Evolutionary conservation across 2,113 vertebrate species (phyloP), one percentile per base, ranked within the genome.

Genomic region (Australoheros scitulus): DNA sequence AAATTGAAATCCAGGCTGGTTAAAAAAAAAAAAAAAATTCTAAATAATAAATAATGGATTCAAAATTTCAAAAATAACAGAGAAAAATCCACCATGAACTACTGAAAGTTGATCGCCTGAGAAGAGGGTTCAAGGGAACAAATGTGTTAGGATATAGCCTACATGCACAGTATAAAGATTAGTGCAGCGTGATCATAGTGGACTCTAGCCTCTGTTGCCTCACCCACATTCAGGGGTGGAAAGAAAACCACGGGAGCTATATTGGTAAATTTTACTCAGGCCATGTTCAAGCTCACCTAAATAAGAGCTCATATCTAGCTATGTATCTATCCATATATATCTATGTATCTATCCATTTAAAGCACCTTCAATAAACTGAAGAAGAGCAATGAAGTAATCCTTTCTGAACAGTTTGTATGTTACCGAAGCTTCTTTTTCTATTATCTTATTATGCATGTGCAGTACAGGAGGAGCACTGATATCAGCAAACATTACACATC

Each of bases 161-260:
- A 72, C 18, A 32, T 55, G 26, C 17, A 55, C 26, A 72, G 34
- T 82, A 64, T 24, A 61, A 58, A 84, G 79, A 61, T 79, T 77
- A 86, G 38, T 43, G 80, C 70, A 77, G 52, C 59, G 52, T 74
- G 77, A 84, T 83, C 80, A 85, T 83, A 43, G 75, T 41, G 56
- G 61, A 74, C 60, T 79, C 74, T 55, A 55, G 18, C 47, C 6
- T 72, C 47, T 20, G 14, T 80, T 79, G 79, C 55, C 82, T 72
- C 89, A 61, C 88, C 82, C 82, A 91, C 89, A 90, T 72, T 85
- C 77, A 89, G 83, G 89, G 81, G 79, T 86, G 83, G 64, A 88
- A 32, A 80, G 74, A 77, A 24, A 78, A 76, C 74, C 29, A 77
- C 58, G 24, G 57, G n/a, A 81, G 8, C 59, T 76, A 4, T 72